Evolutionary conservation across 2,113 vertebrate species (phyloP).

Genomic region (Engraulis encrasicolus): DNA sequence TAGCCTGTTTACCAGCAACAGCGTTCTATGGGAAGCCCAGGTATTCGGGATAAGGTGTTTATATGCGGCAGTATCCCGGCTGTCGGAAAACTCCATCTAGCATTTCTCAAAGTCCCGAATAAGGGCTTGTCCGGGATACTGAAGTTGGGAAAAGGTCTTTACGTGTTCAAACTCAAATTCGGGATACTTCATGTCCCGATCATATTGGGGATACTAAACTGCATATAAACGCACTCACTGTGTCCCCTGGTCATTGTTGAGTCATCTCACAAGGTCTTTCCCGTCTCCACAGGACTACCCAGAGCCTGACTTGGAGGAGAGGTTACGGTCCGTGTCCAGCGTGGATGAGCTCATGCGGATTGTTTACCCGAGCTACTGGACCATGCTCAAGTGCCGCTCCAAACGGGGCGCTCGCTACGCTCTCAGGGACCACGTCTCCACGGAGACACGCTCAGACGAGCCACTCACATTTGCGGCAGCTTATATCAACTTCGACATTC

Average conservation of each 20-base stretch:
- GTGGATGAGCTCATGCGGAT: conserved; percentile 96
- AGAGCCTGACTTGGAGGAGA: conserved; percentile 86
- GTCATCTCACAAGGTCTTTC: conserved; percentile 5
- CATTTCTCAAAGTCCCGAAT: too few relatives aligned
- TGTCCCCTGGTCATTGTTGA: background rate
- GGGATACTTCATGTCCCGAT: too few relatives aligned
- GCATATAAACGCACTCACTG: too few relatives aligned
- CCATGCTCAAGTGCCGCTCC: conserved; percentile 89
- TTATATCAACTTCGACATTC: conserved; percentile 86
- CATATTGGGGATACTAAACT: too few relatives aligned
- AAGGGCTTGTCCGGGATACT: too few relatives aligned
- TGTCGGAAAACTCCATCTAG: too few relatives aligned
- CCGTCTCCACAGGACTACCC: conserved; percentile 76
- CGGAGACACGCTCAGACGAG: conserved; percentile 75
- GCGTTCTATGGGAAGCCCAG: too few relatives aligned
- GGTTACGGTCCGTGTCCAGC: conserved; percentile 88
- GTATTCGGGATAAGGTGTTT: too few relatives aligned
- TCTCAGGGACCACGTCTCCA: conserved; percentile 62
- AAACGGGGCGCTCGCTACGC: conserved; percentile 77
- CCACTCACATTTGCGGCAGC: conserved; percentile 86
- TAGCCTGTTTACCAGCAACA: too few relatives aligned
- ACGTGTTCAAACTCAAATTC: too few relatives aligned
- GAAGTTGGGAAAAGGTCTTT: too few relatives aligned
- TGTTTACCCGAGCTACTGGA: conserved; percentile 93
- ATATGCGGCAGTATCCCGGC: too few relatives aligned